Percentiles rank a stretch among this genome's conserved stretches.
Conservation (phyloP, 2,888 invertebrate genomes). For the Hypolimnas misippus region DNA sequence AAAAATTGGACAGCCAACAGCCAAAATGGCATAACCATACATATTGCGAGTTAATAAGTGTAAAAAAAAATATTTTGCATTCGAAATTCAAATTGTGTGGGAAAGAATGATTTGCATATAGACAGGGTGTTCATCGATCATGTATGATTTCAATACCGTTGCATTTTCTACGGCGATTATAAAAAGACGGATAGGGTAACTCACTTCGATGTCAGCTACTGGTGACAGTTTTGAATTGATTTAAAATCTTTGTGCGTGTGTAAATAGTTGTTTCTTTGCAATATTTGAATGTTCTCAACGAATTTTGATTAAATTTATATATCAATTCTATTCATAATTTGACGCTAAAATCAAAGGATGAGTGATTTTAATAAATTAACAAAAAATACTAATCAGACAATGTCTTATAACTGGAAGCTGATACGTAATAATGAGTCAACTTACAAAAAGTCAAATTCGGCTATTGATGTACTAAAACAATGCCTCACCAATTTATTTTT, state of each 20-base stretch:
- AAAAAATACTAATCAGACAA: too few relatives aligned
- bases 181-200: conserved; percentile 42
- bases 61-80: conserved; percentile 70
- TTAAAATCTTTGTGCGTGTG: not conserved
- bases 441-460: too few relatives aligned
- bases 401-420: too few relatives aligned
- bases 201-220: not conserved
- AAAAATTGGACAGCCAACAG: conserved; percentile 48
- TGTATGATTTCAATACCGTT: conserved; percentile 64
- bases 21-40: conserved; percentile 51
- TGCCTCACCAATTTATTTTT: too few relatives aligned
- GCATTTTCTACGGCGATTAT: conserved; percentile 51
- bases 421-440: too few relatives aligned
- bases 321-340: too few relatives aligned
- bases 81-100: conserved; percentile 76
- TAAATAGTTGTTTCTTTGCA: not conserved
- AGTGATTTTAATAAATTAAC: too few relatives aligned
- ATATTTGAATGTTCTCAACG: too few relatives aligned
- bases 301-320: too few relatives aligned
- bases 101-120: conserved; percentile 78
- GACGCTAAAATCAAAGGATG: too few relatives aligned
- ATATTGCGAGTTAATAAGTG: conserved; percentile 71
- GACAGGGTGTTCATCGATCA: conserved; percentile 76
- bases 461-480: too few relatives aligned
- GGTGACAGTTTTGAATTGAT: not conserved